These are phyloP conservation scores for Mustela erminea DNA, from an alignment of 2,797 vertebrate species.

Conservation along the genomic window DNA sequence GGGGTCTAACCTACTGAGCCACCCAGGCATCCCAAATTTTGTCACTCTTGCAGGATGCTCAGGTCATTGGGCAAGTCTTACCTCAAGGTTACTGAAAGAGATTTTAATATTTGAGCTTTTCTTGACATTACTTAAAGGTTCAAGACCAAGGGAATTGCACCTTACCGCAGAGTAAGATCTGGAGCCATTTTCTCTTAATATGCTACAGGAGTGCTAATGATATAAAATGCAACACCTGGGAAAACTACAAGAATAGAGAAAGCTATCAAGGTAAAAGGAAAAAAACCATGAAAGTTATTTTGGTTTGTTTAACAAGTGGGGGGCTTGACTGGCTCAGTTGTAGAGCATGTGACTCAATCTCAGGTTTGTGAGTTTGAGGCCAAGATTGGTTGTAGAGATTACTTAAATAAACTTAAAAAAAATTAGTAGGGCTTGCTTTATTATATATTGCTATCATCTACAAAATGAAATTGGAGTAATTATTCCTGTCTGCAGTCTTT, in stretches of 20 bases:
- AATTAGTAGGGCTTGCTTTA: not conserved
- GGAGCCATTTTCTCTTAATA: not conserved
- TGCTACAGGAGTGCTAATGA: not conserved
- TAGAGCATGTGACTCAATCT: not conserved
- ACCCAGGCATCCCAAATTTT: not conserved
- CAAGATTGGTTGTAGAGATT: not conserved
- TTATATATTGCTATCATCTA: slow-evolving; percentile 37
- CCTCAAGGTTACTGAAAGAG: not conserved
- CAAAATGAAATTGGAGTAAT: slow-evolving; percentile 25
- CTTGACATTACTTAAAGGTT: not conserved
- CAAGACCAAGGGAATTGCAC: not conserved
- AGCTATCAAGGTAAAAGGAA: not conserved
- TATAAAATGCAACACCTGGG: not conserved
- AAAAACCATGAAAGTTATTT: not conserved
- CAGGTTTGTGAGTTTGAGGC: not conserved
- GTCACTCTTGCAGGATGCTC: not conserved
- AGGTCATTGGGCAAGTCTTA: not conserved
- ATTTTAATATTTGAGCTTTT: not conserved
- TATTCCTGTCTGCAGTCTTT: not conserved
- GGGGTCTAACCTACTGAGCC: too few relatives aligned
- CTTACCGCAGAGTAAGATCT: not conserved
- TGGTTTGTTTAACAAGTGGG: not conserved
- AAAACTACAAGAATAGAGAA: not conserved
- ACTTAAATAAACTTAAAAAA: not conserved
- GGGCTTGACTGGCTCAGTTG: not conserved